Percentiles rank a stretch among this genome's conserved stretches.
phyloP scores from a whole-genome alignment of 2,113 vertebrate species.

The Microcebus jonahi region DNA sequence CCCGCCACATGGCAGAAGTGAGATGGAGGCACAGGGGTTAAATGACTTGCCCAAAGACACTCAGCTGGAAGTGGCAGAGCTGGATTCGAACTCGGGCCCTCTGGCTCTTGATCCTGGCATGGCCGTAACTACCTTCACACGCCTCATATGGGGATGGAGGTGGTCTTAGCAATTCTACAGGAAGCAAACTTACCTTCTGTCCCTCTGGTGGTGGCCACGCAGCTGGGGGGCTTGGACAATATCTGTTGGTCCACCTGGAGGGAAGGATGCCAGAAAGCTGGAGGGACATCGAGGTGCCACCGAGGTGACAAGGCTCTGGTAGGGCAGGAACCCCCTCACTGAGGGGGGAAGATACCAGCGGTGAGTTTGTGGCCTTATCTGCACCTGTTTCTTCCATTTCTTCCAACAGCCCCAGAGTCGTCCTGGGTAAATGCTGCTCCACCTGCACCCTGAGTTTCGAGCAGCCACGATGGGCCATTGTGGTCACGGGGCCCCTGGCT shows the following conservation, averaged over 20 bases:
- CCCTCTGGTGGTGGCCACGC: background rate
- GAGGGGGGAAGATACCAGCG: background rate
- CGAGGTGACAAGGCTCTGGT: background rate
- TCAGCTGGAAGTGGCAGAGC: background rate
- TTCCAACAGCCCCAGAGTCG: background rate
- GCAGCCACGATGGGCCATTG: background rate
- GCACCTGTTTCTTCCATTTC: background rate
- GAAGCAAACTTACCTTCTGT: background rate
- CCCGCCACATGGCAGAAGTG: background rate
- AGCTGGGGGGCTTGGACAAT: background rate
- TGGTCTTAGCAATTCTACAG: background rate
- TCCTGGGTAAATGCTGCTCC: background rate
- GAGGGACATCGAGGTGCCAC: background rate
- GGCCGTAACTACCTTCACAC: background rate
- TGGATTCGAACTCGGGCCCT: background rate
- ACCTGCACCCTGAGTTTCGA: accelerated
- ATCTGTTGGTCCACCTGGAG: background rate
- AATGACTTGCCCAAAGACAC: background rate
- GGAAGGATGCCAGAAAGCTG: background rate
- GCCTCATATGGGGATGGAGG: background rate
- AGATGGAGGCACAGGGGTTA: background rate
- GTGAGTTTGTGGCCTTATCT: background rate
- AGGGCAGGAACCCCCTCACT: background rate
- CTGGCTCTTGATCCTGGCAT: background rate
- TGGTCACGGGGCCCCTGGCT: background rate